These are phyloP conservation scores for Peromyscus eremicus DNA, from an alignment of 2,797 vertebrate genomes.

Conservation along the genomic window DNA sequence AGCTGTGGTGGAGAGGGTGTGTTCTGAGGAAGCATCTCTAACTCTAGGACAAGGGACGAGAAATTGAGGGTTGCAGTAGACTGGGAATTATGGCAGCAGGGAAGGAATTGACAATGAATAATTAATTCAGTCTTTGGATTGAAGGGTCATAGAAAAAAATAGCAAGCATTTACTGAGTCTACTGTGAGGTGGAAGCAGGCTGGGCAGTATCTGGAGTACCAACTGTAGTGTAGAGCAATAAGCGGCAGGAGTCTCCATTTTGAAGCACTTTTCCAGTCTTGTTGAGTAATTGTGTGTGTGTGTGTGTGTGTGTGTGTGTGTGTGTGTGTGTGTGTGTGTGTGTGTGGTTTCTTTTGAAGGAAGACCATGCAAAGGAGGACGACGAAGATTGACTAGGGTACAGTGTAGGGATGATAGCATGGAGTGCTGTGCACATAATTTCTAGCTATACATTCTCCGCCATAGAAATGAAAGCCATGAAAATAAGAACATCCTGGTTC, in stretches of 20 bases:
- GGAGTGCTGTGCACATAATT: not conserved
- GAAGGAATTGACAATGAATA: not conserved
- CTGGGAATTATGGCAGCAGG: too few relatives aligned
- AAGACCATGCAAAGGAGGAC: not conserved
- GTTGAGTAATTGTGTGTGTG: not conserved
- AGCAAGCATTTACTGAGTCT: not conserved
- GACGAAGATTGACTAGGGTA: not conserved
- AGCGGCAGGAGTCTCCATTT: not conserved
- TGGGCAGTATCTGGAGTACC: not conserved
- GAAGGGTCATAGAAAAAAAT: not conserved
- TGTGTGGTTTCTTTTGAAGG: not conserved
- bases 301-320: too few relatives aligned
- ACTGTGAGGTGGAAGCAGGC: not conserved
- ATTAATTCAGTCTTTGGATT: not conserved
- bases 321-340: not conserved
- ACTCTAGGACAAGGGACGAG: not conserved
- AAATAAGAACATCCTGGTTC: not conserved
- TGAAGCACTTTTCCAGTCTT: not conserved
- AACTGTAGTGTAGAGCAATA: not conserved
- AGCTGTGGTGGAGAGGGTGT: not conserved
- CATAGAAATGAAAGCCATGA: not conserved
- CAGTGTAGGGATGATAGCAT: too few relatives aligned
- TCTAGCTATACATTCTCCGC: not conserved
- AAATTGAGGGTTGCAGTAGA: not conserved
- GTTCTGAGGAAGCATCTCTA: not conserved